Evolutionary conservation across 2,888 invertebrate species (phyloP), one percentile per base, ranked within the genome.

Genomic region (Monochamus alternatus): DNA sequence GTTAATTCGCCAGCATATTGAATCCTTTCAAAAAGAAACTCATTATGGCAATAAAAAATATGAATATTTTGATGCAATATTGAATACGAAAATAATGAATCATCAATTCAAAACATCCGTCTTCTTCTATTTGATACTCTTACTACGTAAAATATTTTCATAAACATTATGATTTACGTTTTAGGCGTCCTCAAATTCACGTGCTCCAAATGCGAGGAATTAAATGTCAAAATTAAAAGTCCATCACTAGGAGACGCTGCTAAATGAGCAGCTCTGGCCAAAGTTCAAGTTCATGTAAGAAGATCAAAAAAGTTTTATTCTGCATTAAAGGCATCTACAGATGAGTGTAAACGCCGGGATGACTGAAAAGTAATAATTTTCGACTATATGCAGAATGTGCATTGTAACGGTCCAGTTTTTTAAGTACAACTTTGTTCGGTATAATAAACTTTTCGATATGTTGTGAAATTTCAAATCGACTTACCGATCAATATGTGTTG

Each of bases 321-420:
- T 66, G 30, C 66, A 52, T 55, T 66, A 30, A 14, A 47, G 22
- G 10, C 30, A n/a, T 44, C 64, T 51, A 14, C 12, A 10, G 64
- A 30, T 44, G 63, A 43, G 43, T 55, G 55, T 14, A 55, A 55
- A 55, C 3, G 55, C 2, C n/a, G 14, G 14, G 14, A 55, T n/a
- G 22, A 14, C 58, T 30, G 4, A 58, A 9, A n/a, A 14, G 58
- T 30, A 58, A 58, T 47, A 22, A 22, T 30, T 14, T 65, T 65
- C 52, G 73, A 73, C 66, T 73, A 59, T 73, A 73, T 73, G 66
- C 60, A 73, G 30, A 73, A 73, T 47, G 66, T 73, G 3, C 60
- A 22, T 71, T 78, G n/a, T n/a, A n/a, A n/a, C n/a, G n/a, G n/a
- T n/a, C n/a, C n/a, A n/a, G n/a, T n/a, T n/a, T n/a, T n/a, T n/a